Base-by-base conservation (phyloP, 2,888 invertebrate species). In the Ecliptopera silaceata region DNA sequence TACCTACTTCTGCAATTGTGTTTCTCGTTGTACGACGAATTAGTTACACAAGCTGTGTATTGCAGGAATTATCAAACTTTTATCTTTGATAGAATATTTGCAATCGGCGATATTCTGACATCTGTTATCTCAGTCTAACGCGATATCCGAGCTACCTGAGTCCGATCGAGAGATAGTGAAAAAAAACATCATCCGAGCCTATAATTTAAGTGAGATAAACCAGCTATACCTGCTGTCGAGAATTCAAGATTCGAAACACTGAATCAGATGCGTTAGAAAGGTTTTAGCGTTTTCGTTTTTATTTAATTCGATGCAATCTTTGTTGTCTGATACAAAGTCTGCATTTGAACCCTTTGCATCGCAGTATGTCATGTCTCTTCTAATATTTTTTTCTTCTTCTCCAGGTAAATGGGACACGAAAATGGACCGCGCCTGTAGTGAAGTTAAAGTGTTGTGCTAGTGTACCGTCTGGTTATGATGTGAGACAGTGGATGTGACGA, bases 401-500 rank as follows among this genome's bases (percentile, higher is more conserved):
- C 2, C 86, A 89, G 88, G 84, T 88, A 85, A 74, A 74, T 68
- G 73, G 72, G 74, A 76, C 79, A 69, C 75, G 78, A 75, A 41
- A 72, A 84, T 84, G 85, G 79, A 81, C 82, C 69, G 71, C 71
- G 73, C 69, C 68, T 71, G 63, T 52, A 60, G 66, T 63, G 68
- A 72, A 53, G 58, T 53, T 49, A 45, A 65, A 80, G 86, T 88
- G 86, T 77, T 80, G 85, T 86, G 82, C 65, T 77, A 83, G 86
- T 86, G 86, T 52, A 43, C 31, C 36, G 56, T 74, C 76, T 79
- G 80, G 79, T 71, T 80, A 86, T 84, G 79, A 84, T 85, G 88
- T 88, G 87, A 87, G 75, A 82, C 79, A 67, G 80, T 80, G 74
- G 75, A 72, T 73, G 78, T 72, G 75, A 74, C 76, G 80, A 73